Conservation (phyloP, 2,888 invertebrate genomes). For the Eupithecia dodoneata region DNA sequence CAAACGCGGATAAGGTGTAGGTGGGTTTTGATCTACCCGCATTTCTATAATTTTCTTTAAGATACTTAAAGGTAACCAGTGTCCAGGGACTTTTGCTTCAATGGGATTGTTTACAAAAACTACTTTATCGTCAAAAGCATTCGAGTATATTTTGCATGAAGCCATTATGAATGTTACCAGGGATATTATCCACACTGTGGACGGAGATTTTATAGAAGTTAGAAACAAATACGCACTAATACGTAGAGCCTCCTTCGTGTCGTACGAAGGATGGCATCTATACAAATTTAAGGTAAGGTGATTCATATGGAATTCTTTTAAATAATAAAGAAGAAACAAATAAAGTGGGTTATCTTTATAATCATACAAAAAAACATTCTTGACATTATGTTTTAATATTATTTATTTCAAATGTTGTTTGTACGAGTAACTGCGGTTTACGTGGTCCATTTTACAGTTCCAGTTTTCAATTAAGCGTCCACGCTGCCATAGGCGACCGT, state of each 20-base stretch:
- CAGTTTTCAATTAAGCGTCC: too few species aligned
- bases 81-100: conserved; percentile 59
- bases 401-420: too few species aligned
- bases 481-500: too few species aligned
- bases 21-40: conserved; percentile 40
- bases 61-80: conserved; percentile 59
- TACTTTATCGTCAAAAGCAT: conserved; percentile 48
- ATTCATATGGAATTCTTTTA: too few species aligned
- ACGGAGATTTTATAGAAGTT: conserved; percentile 12
- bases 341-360: too few species aligned
- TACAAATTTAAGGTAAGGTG: neutral
- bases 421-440: too few species aligned
- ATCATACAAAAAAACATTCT: too few species aligned
- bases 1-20: neutral
- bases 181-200: conserved; percentile 56
- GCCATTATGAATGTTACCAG: conserved; percentile 45
- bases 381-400: too few species aligned
- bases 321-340: too few species aligned
- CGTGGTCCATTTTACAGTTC: too few species aligned
- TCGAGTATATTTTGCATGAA: conserved; percentile 43
- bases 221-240: neutral
- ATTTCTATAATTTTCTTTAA: conserved; percentile 58
- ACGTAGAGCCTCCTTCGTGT: neutral
- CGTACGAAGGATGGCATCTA: neutral
- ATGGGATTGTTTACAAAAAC: conserved; percentile 61